phyloP scores from a whole-genome alignment of 2,888 invertebrate genomes.

The Eupithecia insigniata region DNA sequence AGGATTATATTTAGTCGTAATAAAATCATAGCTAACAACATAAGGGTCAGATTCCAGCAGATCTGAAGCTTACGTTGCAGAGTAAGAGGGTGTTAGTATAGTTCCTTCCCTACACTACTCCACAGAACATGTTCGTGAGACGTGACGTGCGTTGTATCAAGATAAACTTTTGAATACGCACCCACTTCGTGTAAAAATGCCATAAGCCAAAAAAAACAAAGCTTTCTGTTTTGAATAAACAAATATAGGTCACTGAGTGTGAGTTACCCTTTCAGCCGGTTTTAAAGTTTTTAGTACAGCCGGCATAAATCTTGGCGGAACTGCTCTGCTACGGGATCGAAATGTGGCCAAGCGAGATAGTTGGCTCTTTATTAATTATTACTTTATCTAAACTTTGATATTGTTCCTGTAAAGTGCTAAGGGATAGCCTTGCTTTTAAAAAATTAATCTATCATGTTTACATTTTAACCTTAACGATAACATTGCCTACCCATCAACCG shows the following conservation, averaged over 20 bases:
- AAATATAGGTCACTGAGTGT: constrained; percentile 33
- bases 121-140: background rate
- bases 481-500: too few relatives aligned
- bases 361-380: too few relatives aligned
- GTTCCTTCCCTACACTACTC: background rate
- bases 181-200: constrained; percentile 56
- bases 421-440: background rate
- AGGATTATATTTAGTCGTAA: background rate
- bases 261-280: constrained; percentile 2
- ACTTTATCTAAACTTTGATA: too few relatives aligned
- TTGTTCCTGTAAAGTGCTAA: background rate
- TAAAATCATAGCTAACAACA: background rate
- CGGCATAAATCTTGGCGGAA: background rate
- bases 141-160: constrained; percentile 15
- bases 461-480: too few relatives aligned
- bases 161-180: constrained; percentile 49
- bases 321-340: background rate
- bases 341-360: background rate
- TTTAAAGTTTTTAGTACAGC: background rate
- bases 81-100: background rate
- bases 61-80: background rate
- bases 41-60: background rate
- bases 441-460: background rate
- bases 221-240: constrained; percentile 40
- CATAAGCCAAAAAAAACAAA: constrained; percentile 56